Conservation (phyloP, 2,797 vertebrate genomes). For the Megaceryle alcyon region DNA sequence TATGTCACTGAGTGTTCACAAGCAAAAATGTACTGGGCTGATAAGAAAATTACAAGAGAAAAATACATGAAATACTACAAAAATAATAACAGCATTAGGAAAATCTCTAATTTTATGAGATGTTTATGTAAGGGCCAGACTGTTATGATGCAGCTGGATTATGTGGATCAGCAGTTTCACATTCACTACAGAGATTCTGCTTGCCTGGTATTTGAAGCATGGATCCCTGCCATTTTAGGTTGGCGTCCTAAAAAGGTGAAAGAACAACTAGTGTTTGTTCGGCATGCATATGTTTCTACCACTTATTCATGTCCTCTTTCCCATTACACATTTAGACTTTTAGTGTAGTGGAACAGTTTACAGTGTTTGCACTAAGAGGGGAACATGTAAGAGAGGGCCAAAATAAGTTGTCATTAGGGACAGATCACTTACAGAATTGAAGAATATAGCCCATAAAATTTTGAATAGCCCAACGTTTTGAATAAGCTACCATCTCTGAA, state of each 20-base stretch:
- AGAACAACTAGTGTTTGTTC: not conserved
- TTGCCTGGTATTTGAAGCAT: not conserved
- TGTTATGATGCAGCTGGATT: not conserved
- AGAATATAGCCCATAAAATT: not conserved
- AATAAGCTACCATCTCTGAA: not conserved
- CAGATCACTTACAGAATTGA: not conserved
- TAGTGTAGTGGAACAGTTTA: not conserved
- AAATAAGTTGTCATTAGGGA: not conserved
- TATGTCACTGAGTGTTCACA: not conserved
- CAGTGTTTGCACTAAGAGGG: not conserved
- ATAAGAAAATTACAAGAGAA: not conserved
- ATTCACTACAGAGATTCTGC: not conserved
- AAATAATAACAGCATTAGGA: not conserved
- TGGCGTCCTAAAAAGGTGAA: not conserved
- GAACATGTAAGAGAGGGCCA: not conserved
- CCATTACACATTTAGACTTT: not conserved
- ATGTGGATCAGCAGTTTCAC: not conserved
- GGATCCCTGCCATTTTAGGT: not conserved
- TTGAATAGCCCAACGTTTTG: not conserved
- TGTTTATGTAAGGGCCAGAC: not conserved
- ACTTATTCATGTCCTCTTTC: not conserved
- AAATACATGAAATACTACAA: not conserved
- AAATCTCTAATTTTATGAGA: not conserved
- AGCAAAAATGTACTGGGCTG: not conserved
- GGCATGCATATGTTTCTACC: not conserved